Evolutionary conservation across 2,113 vertebrate species (phyloP).

Genomic region (Caretta caretta): DNA sequence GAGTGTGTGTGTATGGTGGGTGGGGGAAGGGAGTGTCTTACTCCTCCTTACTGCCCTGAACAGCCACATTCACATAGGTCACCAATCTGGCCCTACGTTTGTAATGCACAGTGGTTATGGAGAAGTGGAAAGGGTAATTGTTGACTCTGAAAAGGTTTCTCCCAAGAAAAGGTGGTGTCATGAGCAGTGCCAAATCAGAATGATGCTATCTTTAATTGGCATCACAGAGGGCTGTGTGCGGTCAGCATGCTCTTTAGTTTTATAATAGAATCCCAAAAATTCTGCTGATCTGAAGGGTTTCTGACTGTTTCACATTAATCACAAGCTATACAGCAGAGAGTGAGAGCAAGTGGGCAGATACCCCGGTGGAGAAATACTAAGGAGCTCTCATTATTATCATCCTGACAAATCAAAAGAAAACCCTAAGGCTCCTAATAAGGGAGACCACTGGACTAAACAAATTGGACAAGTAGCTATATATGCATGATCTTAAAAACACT

Average conservation of each 20-base stretch:
- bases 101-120: not conserved
- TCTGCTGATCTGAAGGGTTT: constrained; percentile 68
- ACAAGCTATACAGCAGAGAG: constrained; percentile 67
- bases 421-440: constrained; percentile 75
- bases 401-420: constrained; percentile 74
- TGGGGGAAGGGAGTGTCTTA: too few species aligned
- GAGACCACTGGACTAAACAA: constrained; percentile 73
- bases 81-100: not conserved
- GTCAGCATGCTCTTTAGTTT: constrained; percentile 52
- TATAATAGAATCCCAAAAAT: constrained; percentile 64
- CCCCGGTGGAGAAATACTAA: constrained; percentile 67
- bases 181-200: constrained; percentile 46
- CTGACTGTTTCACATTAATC: constrained; percentile 73
- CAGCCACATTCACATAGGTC: not conserved
- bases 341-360: constrained; percentile 73
- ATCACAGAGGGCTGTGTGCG: constrained; percentile 61
- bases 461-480: constrained; percentile 68
- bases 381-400: constrained; percentile 75
- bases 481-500: constrained; percentile 48
- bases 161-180: not conserved
- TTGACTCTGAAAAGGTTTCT: not conserved
- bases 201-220: constrained; percentile 59
- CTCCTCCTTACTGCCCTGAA: not conserved
- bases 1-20: not conserved
- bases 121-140: not conserved